phyloP scores from a whole-genome alignment of 2,113 vertebrate species.

The Prionailurus bengalensis region DNA sequence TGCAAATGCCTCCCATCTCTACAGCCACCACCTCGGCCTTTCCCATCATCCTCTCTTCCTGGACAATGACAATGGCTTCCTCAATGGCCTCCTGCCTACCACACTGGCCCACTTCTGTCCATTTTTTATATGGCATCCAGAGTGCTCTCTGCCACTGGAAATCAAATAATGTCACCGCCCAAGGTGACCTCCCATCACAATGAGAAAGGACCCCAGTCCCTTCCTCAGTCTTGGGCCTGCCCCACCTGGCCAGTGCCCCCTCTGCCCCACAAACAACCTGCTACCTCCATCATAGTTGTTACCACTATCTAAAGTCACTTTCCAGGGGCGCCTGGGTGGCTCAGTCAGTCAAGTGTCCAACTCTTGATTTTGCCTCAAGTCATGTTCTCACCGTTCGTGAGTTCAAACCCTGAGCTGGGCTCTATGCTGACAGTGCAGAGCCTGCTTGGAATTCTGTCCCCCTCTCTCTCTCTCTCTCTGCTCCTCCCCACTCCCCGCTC shows the following conservation, averaged over 20 bases:
- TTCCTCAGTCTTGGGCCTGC: too few relatives aligned
- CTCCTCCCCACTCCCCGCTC: too few relatives aligned
- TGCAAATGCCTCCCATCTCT: fast-evolving
- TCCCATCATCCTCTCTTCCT: neutral
- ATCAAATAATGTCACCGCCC: neutral
- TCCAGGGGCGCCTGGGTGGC: too few relatives aligned
- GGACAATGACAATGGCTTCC: neutral
- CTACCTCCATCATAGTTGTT: neutral
- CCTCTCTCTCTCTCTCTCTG: too few relatives aligned
- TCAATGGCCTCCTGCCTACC: neutral
- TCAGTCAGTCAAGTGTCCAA: too few relatives aligned
- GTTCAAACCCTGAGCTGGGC: too few relatives aligned
- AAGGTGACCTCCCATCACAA: neutral
- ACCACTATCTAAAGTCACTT: neutral
- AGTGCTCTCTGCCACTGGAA: neutral
- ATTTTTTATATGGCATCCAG: neutral
- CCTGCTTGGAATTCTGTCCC: too few relatives aligned
- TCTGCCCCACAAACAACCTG: neutral
- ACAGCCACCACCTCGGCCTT: fast-evolving
- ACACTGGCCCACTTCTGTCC: too few relatives aligned
- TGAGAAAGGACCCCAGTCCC: neutral
- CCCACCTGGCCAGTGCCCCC: neutral
- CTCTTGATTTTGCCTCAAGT: too few relatives aligned
- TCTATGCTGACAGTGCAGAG: too few relatives aligned
- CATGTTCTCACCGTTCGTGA: too few relatives aligned